Base-by-base conservation (phyloP, 2,888 invertebrate species). In the Hydropsyche betteni region DNA sequence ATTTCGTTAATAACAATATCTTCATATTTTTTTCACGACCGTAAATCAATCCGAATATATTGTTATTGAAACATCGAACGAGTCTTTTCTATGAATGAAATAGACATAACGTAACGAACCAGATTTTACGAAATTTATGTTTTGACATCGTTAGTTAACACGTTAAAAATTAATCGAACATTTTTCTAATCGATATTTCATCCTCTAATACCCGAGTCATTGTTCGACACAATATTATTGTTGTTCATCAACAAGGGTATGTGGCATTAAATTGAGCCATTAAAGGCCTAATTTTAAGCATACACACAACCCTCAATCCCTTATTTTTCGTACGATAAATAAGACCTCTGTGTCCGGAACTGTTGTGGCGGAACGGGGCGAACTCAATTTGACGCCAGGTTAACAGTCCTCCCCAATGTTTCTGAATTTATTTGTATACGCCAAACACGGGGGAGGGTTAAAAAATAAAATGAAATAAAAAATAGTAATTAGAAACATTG, bases 301-400 rank as follows among this genome's bases (percentile, higher is more conserved):
- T 38, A 33, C 58, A 69, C 76, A 68, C 72, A 33, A n/a, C 51
- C 36, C 14, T 33, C 36, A 38, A 68, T 51, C 68, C 74, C 52
- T 52, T 68, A 10, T 24, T 64, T 64, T 70, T 70, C 50, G 14
- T 5, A 14, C 72, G 76, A 78, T 77, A 78, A 78, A 78, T 76
- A 78, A 53, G 58, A 75, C 68, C 72, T 74, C 75, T 64, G 51
- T 76, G 77, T 77, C 73, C 74, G 69, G 55, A 69, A 50, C 55
- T 51, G 75, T 53, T 74, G 73, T 74, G 50, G 36, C 55, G 72
- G 72, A 50, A 16, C 69, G 36, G 61, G 69, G 75, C 77, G 75
- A 77, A 76, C 74, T 70, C 79, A 79, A 79, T 79, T 79, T 77
- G 77, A 77, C 79, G 79, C 79, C 79, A 77, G 75, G 76, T 77